Base-by-base conservation (phyloP, 1,140 invertebrate genomes). In the Whitmania pigra region DNA sequence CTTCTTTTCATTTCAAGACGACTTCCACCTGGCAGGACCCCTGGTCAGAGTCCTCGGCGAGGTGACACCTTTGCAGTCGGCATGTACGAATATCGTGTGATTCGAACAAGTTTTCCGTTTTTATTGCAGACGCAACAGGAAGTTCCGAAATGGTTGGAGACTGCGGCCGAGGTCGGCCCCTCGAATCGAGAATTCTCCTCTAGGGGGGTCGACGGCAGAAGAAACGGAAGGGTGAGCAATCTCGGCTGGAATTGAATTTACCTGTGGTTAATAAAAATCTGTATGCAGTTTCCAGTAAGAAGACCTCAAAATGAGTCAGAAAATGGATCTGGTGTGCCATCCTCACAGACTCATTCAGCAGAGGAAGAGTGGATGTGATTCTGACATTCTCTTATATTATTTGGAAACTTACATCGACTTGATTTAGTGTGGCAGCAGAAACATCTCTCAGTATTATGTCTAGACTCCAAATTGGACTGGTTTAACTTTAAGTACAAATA, bases 21-120 rank as follows among this genome's bases (percentile, higher is more conserved):
- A 97, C 79, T 67, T 69, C 36, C 75, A 76, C 3, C 73, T 95
- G 0, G 87, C 86, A 0, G 79, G 80, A 0, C 85, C 87, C 74
- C 80, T 97, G 13, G 85, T 90, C 0, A 87, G 86, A 75, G 89
- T 93, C 71, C 81, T 95, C 7, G 73, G 73, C 67, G 82, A 83
- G 74, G 85, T 85, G 78, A 82, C 78, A 78, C 5, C 54, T 57
- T 57, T 57, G 9, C 20, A 3, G 20, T 9, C 25, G 9, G 9
- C 20, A 4, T 57, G 6, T 3, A 36, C 31, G 6, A 49, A 49
- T 17, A 49, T 49, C 43, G 13, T 6, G 13, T 13, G 13, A 49
- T 49, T 49, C 43, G 0, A 49, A 11, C 43, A 49, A 17, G 5
- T 49, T 49, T 49, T 49, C 15, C 13, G 9, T 49, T 49, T 4